phyloP scores from a whole-genome alignment of 2,888 invertebrate species.

The Taenaris catops region DNA sequence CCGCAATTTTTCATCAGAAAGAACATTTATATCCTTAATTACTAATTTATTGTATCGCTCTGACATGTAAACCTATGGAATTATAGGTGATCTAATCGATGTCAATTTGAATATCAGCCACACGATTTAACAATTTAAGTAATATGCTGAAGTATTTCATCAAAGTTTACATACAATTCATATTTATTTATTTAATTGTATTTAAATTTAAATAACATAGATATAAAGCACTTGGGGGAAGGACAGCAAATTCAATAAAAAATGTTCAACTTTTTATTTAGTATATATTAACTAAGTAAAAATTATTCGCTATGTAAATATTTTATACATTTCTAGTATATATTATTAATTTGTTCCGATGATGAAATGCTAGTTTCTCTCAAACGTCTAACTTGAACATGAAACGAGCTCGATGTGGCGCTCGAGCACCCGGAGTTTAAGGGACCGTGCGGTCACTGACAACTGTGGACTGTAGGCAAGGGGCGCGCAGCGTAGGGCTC shows the following conservation, averaged over 20 bases:
- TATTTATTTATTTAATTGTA: constrained; percentile 74
- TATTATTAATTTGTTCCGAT: constrained; percentile 62
- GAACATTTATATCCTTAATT: no score
- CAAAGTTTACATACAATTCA: constrained; percentile 73
- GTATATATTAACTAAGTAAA: constrained; percentile 78
- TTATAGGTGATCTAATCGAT: no score
- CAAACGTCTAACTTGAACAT: constrained; percentile 63
- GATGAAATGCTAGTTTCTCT: constrained; percentile 68
- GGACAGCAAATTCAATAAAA: constrained; percentile 81
- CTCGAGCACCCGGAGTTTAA: constrained; percentile 1
- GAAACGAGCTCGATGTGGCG: constrained; percentile 48
- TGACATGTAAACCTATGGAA: no score
- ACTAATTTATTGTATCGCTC: no score
- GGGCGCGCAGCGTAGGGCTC: constrained; percentile 6
- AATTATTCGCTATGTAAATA: constrained; percentile 79
- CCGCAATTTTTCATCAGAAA: no score
- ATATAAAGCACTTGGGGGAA: constrained; percentile 81
- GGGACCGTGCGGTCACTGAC: constrained; percentile 47
- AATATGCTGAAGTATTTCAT: constrained; percentile 68
- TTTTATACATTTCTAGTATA: constrained; percentile 76
- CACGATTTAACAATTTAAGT: no score
- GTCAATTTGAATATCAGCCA: no score
- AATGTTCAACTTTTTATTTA: constrained; percentile 76
- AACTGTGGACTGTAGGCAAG: constrained; percentile 48
- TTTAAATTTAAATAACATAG: constrained; percentile 78